Evolutionary conservation across 2,113 vertebrate genomes (phyloP), one percentile per base, ranked within the genome.

Genomic region (Chaenocephalus aceratus): DNA sequence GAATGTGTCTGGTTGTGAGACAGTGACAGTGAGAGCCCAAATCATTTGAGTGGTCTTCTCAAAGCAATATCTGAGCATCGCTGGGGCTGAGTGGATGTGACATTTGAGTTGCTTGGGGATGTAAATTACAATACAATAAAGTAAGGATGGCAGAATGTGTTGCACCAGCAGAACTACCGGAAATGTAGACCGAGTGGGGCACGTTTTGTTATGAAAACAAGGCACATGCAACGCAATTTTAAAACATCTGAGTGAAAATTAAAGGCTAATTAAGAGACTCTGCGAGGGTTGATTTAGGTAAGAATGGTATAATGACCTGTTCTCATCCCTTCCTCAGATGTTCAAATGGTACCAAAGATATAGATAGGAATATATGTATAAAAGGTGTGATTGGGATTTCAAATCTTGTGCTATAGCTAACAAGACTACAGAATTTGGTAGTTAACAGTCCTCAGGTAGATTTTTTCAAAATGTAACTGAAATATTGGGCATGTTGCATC

Each of bases 1-100:
- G 51, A 80, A 48, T 84, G 73, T 58, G 46, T 76, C 78, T 83
- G 56, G 78, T 11, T 41, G 62, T 9, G 30, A 63, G n/a, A 79
- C 67, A 49, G 67, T 56, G 45, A 66, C 54, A 67, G 59, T 53
- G 9, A 81, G 59, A 75, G 59, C 54, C 59, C 45, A 84, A 85
- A 79, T 88, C 8, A 64, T 86, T 85, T 76, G 46, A 70, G 48
- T 34, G 66, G 85, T 88, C 66, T 74, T 76, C 79, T 87, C 66
- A 66, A 30, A 77, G 78, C 71, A 76, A 76, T 79, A 72, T 79
- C 15, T 26, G 71, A 63, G 51, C 48, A 62, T 68, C 30, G 49
- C 44, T 21, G 26, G 16, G n/a, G 70, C 60, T 75, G 74, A 86
- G 36, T 65, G 73, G 69, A 78, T 75, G 75, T 77, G 73, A 85